A percentile compares a stretch with the other conserved stretches of the same genome.
These are phyloP conservation scores for Dicerorhinus sumatrensis DNA, from an alignment of 2,113 vertebrate species.

Conservation along the genomic window DNA sequence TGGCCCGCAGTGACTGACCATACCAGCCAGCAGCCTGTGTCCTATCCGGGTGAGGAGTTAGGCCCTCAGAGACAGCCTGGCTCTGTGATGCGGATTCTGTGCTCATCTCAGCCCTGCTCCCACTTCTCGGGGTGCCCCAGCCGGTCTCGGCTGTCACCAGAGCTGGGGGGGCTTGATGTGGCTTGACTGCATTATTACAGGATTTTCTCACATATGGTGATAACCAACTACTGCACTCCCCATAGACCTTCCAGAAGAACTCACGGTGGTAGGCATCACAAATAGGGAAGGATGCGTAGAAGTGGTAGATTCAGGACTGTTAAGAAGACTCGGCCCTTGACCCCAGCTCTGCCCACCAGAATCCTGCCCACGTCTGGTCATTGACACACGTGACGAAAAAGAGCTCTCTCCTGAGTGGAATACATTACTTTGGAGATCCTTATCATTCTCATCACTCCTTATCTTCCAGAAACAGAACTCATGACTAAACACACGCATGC, in stretches of 20 bases:
- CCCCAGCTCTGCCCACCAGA: not conserved
- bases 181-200: accelerated
- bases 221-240: not conserved
- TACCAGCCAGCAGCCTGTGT: accelerated
- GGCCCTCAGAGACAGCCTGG: not conserved
- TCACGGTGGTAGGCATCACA: accelerated
- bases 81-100: no score
- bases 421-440: not conserved
- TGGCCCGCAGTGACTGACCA: accelerated
- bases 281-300: accelerated
- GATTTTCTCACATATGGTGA: not conserved
- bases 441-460: not conserved
- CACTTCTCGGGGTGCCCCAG: not conserved
- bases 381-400: accelerated
- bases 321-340: accelerated
- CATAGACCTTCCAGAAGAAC: not conserved
- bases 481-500: accelerated
- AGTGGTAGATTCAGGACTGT: accelerated
- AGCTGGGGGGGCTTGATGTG: not conserved
- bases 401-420: not conserved
- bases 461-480: not conserved
- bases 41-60: accelerated
- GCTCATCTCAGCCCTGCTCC: not conserved
- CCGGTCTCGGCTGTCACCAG: not conserved
- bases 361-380: not conserved